These are phyloP conservation scores for Tromatobia lineatoria DNA, from an alignment of 2,888 invertebrate species.

Conservation along the genomic window DNA sequence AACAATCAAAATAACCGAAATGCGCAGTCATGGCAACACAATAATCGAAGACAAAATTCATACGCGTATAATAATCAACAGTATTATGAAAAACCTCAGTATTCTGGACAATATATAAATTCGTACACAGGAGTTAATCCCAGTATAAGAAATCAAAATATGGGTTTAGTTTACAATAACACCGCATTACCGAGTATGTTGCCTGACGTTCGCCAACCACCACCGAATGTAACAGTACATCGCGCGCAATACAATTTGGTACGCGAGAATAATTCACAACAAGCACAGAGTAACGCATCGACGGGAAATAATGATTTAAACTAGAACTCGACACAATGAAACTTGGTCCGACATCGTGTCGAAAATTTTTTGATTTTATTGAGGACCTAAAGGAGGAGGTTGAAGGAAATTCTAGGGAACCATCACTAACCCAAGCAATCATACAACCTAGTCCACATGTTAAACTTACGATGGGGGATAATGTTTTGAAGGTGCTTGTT, in stretches of 20 bases:
- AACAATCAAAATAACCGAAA: too few relatives aligned
- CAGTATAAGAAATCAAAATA: too few relatives aligned
- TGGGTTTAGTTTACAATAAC: not conserved
- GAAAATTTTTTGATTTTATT: constrained; percentile 5
- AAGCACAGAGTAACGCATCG: too few relatives aligned
- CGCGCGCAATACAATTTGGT: not conserved
- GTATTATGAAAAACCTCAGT: too few relatives aligned
- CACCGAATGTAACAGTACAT: not conserved
- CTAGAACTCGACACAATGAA: not conserved
- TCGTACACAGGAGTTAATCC: too few relatives aligned
- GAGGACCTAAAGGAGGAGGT: not conserved
- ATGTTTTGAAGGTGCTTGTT: constrained; percentile 22
- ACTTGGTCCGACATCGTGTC: not conserved
- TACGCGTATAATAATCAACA: too few relatives aligned
- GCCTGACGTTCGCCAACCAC: too few relatives aligned
- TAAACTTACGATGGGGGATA: not conserved
- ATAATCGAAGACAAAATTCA: too few relatives aligned
- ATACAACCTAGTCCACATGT: not conserved
- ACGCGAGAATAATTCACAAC: not conserved
- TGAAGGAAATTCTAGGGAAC: not conserved
- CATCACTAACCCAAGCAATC: not conserved
- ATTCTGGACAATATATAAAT: too few relatives aligned
- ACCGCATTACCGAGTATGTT: too few relatives aligned
- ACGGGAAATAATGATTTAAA: not conserved
- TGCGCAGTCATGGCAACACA: too few relatives aligned